Base-by-base conservation (phyloP, 2,113 vertebrate genomes). In the Elgaria multicarinata region DNA sequence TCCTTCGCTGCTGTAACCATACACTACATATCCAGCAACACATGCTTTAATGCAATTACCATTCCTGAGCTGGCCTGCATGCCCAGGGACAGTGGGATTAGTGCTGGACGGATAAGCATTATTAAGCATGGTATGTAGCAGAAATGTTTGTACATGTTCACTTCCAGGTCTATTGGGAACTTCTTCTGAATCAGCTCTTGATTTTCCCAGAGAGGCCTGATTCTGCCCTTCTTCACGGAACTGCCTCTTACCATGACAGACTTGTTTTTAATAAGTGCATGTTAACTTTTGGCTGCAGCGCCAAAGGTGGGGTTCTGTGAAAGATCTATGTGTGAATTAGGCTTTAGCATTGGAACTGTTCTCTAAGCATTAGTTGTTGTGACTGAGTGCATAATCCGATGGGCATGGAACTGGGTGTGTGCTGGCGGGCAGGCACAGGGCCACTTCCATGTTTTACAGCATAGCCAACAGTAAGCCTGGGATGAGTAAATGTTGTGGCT, bases 11-110 rank as follows among this genome's bases (percentile, higher is more conserved):
- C 28, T 36, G 42, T 31, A 86, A 22, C 83, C 0, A 0, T 3
- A 0, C 0, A 50, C 66, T 0, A 0, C 50, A 0, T 0, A 55
- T 84, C 39, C 0, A 14, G 67, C 2, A 3, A 77, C 78, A 50
- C 12, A 80, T 75, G 84, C 83, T 76, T 85, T 91, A 93, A 88
- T 0, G 64, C 79, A 84, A 26, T 33, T 2, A 0, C 90, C 0
- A 0, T 78, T 46, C 85, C 1, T 0, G 81, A 78, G 78, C 83
- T 20, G 0, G 80, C 0, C 71, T 1, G 62, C 39, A 0, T 80
- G 91, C 85, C 71, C 44, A 0, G 0, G 84, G 83, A 88, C 55
- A 90, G 64, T 0, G 0, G 50, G 76, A 80, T 93, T 89, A 87
- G 89, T 90, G 88, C 75, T 46, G 64, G 50, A 42, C 0, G 0